Evolutionary conservation across 2,888 invertebrate species (phyloP), one percentile per base, ranked within the genome.

Genomic region (Folsomia candida): DNA sequence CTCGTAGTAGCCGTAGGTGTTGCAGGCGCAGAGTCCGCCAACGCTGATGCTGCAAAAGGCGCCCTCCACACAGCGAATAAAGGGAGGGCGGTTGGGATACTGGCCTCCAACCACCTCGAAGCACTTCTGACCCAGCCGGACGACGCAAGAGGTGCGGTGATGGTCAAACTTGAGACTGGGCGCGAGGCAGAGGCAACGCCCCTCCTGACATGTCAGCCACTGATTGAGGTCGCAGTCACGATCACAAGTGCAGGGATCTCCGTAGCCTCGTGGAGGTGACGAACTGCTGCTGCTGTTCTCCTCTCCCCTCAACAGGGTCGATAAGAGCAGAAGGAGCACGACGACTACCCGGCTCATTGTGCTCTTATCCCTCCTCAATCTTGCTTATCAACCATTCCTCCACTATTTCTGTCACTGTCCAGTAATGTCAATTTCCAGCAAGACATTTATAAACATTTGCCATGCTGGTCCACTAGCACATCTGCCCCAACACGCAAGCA

Each of bases 1-100:
- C 59, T 75, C 72, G 68, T 73, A 77, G 47, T 64, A 75, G 0
- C 75, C 75, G 27, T 75, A 75, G 1, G 68, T 71, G 27, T 77
- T 77, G 47, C 77, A 77, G 20, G 75, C 70, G 37, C 77, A 77
- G 9, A 72, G 62, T 4, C 77, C 77, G 11, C 77, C 77, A 3
- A 72, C 73, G 18, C 69, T 67, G 70, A 77, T 75, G 24, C 70
- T 71, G 62, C 77, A 77, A 65, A 77, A 77, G 4, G 75, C 73
- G 1, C 77, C 77, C 22, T 69, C 68, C 18, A 77, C 67, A 29
- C 77, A 77, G 1, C 73, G 69, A 22, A 77, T 68, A 1, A 73
- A 69, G 2, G 73, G 73, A 2, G 77, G 73, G 51, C 75, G 73
- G 25, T 68, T 70, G 68, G 75, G 75, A 29, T 75, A 71, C 6